Percentiles rank a stretch among this genome's conserved stretches.
phyloP scores from a whole-genome alignment of 2,113 vertebrate species.

The Pteruthius melanotis region DNA sequence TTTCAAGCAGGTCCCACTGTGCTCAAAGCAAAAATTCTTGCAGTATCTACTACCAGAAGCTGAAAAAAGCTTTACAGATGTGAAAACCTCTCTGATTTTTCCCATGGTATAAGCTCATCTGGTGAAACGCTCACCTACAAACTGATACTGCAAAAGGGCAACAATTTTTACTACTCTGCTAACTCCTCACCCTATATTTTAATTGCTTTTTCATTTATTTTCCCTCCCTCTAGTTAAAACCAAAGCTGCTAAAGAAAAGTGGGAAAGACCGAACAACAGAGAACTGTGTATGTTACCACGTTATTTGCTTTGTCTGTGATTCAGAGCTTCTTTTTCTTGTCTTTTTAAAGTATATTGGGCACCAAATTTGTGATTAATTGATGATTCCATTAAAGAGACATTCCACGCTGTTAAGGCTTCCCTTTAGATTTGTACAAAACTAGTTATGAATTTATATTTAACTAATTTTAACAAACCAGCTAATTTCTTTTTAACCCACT shows the following conservation, averaged over 20 bases:
- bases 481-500: background rate
- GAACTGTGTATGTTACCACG: slow-evolving; percentile 3
- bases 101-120: background rate
- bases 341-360: background rate
- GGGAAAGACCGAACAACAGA: slow-evolving; percentile 28
- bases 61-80: background rate
- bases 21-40: background rate
- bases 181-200: background rate
- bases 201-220: background rate
- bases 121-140: background rate
- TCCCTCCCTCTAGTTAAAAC: slow-evolving; percentile 62
- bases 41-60: background rate
- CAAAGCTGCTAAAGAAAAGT: slow-evolving; percentile 22
- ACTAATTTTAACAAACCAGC: background rate
- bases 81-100: background rate
- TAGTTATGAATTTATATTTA: background rate
- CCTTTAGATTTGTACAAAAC: background rate
- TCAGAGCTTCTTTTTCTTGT: background rate
- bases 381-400: background rate
- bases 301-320: background rate
- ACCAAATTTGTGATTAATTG: background rate
- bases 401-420: background rate
- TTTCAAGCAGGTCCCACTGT: background rate
- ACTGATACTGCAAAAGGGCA: background rate
- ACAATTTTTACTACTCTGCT: background rate